These are phyloP conservation scores for Metallyticus violacea DNA, from an alignment of 2,888 invertebrate genomes.

Conservation along the genomic window DNA sequence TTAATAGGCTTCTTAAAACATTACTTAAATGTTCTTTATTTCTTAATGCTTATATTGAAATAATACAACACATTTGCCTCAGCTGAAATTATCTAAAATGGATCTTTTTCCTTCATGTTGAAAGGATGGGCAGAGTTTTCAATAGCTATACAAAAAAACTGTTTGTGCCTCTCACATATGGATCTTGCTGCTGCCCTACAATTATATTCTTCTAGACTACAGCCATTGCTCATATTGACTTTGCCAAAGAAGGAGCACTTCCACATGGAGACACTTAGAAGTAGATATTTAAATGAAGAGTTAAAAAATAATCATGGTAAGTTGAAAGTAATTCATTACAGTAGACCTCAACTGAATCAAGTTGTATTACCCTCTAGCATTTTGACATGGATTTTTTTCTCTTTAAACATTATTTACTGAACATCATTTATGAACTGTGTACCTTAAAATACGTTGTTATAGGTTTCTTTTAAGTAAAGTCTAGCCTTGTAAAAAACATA, in stretches of 20 bases:
- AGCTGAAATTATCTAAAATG: background rate
- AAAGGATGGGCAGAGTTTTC: background rate
- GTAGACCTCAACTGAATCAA: too few relatives aligned
- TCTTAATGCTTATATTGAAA: too few relatives aligned
- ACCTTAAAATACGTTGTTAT: too few relatives aligned
- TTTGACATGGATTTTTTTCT: too few relatives aligned
- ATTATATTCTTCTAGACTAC: background rate
- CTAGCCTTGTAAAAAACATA: too few relatives aligned
- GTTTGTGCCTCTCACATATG: background rate
- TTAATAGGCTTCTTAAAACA: too few relatives aligned
- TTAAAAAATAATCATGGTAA: background rate
- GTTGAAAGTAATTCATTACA: background rate
- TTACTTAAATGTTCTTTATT: too few relatives aligned
- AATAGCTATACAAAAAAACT: background rate
- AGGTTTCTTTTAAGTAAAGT: too few relatives aligned
- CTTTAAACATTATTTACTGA: too few relatives aligned
- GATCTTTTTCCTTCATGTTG: background rate
- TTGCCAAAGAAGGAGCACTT: background rate
- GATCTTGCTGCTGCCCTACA: background rate
- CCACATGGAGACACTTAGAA: background rate
- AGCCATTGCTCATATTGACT: background rate
- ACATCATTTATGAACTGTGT: too few relatives aligned
- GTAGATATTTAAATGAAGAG: background rate
- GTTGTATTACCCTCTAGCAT: too few relatives aligned
- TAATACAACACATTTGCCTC: too few relatives aligned